Percentiles rank a stretch among this genome's conserved stretches.
phyloP scores from a whole-genome alignment of 2,113 vertebrate genomes.

The Galemys pyrenaicus region DNA sequence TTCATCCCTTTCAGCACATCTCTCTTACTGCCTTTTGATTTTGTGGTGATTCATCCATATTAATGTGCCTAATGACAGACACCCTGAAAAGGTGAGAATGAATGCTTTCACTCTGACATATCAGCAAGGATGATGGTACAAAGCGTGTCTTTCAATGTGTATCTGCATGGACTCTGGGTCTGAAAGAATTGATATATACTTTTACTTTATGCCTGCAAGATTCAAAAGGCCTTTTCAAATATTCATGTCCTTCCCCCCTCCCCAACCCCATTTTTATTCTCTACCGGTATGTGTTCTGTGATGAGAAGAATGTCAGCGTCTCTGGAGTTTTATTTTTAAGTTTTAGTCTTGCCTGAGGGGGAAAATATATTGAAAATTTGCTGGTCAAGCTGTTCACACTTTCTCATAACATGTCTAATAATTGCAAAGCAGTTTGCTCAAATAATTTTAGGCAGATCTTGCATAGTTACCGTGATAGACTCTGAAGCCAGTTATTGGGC shows the following conservation, averaged over 20 bases:
- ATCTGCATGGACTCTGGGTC: constrained; percentile 67
- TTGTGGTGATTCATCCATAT: constrained; percentile 72
- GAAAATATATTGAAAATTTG: constrained; percentile 73
- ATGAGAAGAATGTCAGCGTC: constrained; percentile 71
- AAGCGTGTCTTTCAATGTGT: constrained; percentile 69
- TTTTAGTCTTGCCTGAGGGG: constrained; percentile 69
- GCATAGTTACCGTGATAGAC: not conserved
- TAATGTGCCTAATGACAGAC: constrained; percentile 73
- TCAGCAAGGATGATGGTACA: constrained; percentile 59
- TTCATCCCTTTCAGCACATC: constrained; percentile 63
- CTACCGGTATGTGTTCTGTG: constrained; percentile 54
- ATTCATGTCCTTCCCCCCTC: constrained; percentile 67
- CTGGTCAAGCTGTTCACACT: constrained; percentile 67
- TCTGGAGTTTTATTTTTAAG: constrained; percentile 72
- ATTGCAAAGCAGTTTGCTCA: constrained; percentile 58
- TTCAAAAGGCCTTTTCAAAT: constrained; percentile 81
- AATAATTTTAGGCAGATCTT: constrained; percentile 50
- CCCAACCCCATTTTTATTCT: constrained; percentile 52
- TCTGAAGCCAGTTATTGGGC: not conserved
- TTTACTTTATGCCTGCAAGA: constrained; percentile 75
- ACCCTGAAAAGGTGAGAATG: constrained; percentile 72
- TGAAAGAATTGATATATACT: constrained; percentile 71
- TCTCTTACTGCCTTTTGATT: constrained; percentile 65
- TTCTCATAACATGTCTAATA: constrained; percentile 68
- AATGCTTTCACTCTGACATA: constrained; percentile 66